phyloP scores from a whole-genome alignment of 2,888 invertebrate genomes.

The Dromius quadrimaculatus region DNA sequence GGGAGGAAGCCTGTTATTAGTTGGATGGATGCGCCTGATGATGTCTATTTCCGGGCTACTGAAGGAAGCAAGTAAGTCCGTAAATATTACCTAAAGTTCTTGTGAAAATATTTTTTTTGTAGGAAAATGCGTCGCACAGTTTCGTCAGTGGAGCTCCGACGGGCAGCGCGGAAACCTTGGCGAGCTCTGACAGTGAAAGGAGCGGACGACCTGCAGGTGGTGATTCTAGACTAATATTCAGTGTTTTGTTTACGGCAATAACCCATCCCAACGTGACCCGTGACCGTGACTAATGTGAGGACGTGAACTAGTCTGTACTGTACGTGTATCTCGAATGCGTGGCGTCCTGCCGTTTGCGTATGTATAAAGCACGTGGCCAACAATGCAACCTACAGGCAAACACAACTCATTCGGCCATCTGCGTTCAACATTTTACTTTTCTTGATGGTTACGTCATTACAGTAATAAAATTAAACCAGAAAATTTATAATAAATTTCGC shows the following conservation, averaged over 20 bases:
- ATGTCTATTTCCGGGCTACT: slow-evolving; percentile 94
- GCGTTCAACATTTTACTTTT: too few species aligned
- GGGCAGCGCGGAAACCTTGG: slow-evolving; percentile 90
- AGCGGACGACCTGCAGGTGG: slow-evolving; percentile 75
- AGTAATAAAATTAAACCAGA: too few species aligned
- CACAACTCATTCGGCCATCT: slow-evolving; percentile 31
- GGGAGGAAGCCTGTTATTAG: slow-evolving; percentile 93
- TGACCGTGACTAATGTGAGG: slow-evolving; percentile 29
- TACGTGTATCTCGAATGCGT: background rate
- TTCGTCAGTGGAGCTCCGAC: slow-evolving; percentile 81
- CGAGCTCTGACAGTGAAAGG: slow-evolving; percentile 70
- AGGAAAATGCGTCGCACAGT: slow-evolving; percentile 88
- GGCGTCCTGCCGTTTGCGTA: too few species aligned
- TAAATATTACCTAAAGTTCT: background rate
- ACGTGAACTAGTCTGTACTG: slow-evolving; percentile 46
- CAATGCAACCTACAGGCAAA: slow-evolving; percentile 27
- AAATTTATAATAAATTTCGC: too few species aligned
- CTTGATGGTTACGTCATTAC: too few species aligned
- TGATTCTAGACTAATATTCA: slow-evolving; percentile 74
- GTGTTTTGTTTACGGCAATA: slow-evolving; percentile 52
- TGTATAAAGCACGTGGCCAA: slow-evolving; percentile 30
- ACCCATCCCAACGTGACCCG: slow-evolving; percentile 22
- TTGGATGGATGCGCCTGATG: slow-evolving; percentile 98
- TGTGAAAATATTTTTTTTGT: slow-evolving; percentile 58
- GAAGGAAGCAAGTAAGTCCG: slow-evolving; percentile 88